These are phyloP conservation scores for Acanthaster planci DNA, from an alignment of 35 echinoderm and acorn worm genomes.

Conservation along the genomic window DNA sequence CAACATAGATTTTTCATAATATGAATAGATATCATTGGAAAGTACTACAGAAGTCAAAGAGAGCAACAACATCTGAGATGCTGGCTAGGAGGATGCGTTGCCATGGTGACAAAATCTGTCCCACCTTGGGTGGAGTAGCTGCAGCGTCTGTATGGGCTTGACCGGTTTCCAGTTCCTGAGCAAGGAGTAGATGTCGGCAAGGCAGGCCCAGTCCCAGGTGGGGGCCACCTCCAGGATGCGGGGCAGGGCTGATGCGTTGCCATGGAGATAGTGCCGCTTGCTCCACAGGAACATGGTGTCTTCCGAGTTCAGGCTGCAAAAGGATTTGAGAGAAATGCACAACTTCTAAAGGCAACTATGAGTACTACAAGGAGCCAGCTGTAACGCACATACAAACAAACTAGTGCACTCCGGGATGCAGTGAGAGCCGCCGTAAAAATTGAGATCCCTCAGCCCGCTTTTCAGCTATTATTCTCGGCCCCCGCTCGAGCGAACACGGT, in stretches of 20 bases:
- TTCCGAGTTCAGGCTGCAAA: conserved; percentile 51
- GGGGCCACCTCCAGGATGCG: conserved; percentile 69
- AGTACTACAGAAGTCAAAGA: no score
- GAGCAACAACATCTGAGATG: no score
- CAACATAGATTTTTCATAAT: no score
- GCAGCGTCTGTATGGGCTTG: conserved; percentile 72
- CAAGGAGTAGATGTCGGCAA: conserved; percentile 82
- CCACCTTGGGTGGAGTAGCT: conserved; percentile 83
- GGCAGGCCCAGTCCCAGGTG: conserved; percentile 87
- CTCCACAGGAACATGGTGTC: conserved; percentile 82
- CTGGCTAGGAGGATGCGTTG: no score
- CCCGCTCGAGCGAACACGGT: no score
- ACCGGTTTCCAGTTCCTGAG: conserved; percentile 72
- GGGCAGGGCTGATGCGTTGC: conserved; percentile 64
- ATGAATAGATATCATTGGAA: no score
- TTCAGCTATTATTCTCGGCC: no score
- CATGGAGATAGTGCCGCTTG: conserved; percentile 84
- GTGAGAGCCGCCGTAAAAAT: neutral
- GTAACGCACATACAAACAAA: no score
- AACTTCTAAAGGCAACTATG: neutral
- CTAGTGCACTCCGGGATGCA: no score
- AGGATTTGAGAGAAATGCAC: conserved; percentile 18
- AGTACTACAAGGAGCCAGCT: no score
- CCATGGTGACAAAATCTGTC: neutral
- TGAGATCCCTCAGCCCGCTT: no score